Conservation (phyloP, 2,888 invertebrate genomes). For the Melinopterus prodromus region DNA sequence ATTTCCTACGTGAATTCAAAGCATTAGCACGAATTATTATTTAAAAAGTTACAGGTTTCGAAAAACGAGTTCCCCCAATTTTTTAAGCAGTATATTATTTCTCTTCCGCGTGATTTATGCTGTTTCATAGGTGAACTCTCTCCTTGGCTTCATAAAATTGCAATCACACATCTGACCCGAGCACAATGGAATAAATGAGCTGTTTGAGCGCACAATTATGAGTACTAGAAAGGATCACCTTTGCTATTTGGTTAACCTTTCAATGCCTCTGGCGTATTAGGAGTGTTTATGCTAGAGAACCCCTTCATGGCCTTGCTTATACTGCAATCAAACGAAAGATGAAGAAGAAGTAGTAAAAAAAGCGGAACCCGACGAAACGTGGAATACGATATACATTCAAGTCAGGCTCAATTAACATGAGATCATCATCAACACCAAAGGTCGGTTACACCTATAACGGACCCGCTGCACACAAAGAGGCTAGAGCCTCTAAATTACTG, state of each 20-base stretch:
- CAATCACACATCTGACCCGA: too few species aligned
- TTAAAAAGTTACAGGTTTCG: too few species aligned
- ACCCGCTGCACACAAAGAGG: neutral
- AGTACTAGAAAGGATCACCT: too few species aligned
- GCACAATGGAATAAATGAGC: too few species aligned
- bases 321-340: neutral
- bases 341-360: neutral
- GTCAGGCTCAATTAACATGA: neutral
- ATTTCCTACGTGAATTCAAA: too few species aligned
- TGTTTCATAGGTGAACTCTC: too few species aligned
- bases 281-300: neutral
- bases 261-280: neutral
- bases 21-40: too few species aligned
- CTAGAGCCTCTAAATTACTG: neutral
- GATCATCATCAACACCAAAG: neutral
- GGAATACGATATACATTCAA: neutral
- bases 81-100: too few species aligned
- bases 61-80: too few species aligned
- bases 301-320: neutral
- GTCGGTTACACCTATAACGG: neutral
- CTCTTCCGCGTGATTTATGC: too few species aligned
- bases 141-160: too few species aligned
- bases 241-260: neutral
- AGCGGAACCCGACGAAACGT: neutral
- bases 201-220: too few species aligned